Conservation (phyloP, 64 coral and sea anemone species). For the Actinia equina region DNA sequence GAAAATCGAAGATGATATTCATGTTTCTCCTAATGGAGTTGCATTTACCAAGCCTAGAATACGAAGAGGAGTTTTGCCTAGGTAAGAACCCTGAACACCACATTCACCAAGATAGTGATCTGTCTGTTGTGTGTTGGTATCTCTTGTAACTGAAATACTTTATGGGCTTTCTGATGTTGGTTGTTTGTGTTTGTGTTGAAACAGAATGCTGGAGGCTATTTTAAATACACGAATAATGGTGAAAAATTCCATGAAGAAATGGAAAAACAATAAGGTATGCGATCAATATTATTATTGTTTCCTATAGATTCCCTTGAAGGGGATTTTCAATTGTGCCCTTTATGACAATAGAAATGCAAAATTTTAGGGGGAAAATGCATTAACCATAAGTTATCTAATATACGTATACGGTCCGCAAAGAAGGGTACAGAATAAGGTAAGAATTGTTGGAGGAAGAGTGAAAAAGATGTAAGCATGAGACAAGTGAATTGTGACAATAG, state of each 20-base stretch:
- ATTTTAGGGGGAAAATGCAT: no score
- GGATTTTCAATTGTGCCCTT: no score
- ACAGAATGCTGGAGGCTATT: constrained; percentile 92
- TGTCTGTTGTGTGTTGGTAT: no score
- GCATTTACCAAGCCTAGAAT: constrained; percentile 84
- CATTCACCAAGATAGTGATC: neutral
- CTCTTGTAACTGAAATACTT: constrained; percentile 2
- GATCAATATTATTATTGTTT: no score
- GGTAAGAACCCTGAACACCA: constrained; percentile 28
- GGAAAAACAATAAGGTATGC: constrained; percentile 77
- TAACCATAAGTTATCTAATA: no score
- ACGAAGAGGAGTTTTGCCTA: constrained; percentile 67
- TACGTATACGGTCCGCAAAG: no score
- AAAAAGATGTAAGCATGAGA: no score
- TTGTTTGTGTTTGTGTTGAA: neutral
- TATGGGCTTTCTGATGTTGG: neutral
- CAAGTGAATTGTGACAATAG: no score
- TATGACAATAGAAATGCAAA: no score
- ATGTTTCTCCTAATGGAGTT: constrained; percentile 81
- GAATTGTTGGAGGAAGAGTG: no score
- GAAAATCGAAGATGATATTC: constrained; percentile 88
- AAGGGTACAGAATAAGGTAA: no score
- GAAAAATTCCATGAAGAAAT: constrained; percentile 87
- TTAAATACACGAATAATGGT: constrained; percentile 95
- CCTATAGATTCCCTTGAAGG: no score